These are phyloP conservation scores for Rhagophthalmus giganteus DNA, from an alignment of 2,888 invertebrate species.

Conservation along the genomic window DNA sequence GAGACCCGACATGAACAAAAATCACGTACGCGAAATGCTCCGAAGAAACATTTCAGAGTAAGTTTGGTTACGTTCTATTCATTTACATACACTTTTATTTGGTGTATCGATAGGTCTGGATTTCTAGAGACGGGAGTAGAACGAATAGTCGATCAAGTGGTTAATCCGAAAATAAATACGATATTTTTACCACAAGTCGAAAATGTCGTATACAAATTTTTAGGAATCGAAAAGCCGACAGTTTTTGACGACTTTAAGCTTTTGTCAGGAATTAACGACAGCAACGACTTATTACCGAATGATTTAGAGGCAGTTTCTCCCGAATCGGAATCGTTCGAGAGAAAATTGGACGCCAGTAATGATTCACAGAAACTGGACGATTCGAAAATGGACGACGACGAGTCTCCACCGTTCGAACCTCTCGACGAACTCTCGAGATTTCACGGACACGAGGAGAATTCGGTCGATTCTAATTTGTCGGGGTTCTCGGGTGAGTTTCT, in stretches of 20 bases:
- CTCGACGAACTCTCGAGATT: slow-evolving; percentile 53
- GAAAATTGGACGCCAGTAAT: slow-evolving; percentile 37
- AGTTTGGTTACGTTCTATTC: no score
- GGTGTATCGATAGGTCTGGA: slow-evolving; percentile 74
- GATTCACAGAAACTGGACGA: slow-evolving; percentile 54
- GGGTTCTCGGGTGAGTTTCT: slow-evolving; percentile 55
- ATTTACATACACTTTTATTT: slow-evolving; percentile 17
- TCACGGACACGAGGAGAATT: slow-evolving; percentile 58
- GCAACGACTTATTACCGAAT: slow-evolving; percentile 69
- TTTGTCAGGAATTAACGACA: slow-evolving; percentile 36
- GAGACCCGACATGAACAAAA: slow-evolving; percentile 88
- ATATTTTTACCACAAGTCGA: slow-evolving; percentile 90
- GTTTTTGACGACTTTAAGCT: slow-evolving; percentile 18
- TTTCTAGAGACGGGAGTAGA: slow-evolving; percentile 90
- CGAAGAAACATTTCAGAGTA: slow-evolving; percentile 87
- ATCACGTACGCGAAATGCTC: slow-evolving; percentile 85
- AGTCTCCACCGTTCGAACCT: slow-evolving; percentile 69
- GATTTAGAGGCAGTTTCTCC: slow-evolving; percentile 83
- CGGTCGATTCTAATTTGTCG: slow-evolving; percentile 63
- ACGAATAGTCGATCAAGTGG: slow-evolving; percentile 93
- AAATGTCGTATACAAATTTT: slow-evolving; percentile 83
- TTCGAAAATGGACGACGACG: slow-evolving; percentile 63
- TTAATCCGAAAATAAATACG: slow-evolving; percentile 87
- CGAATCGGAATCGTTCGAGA: slow-evolving; percentile 66
- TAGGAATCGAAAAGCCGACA: slow-evolving; percentile 76